These are phyloP conservation scores for Sciaenops ocellatus DNA, from an alignment of 2,797 vertebrate species.

Conservation along the genomic window DNA sequence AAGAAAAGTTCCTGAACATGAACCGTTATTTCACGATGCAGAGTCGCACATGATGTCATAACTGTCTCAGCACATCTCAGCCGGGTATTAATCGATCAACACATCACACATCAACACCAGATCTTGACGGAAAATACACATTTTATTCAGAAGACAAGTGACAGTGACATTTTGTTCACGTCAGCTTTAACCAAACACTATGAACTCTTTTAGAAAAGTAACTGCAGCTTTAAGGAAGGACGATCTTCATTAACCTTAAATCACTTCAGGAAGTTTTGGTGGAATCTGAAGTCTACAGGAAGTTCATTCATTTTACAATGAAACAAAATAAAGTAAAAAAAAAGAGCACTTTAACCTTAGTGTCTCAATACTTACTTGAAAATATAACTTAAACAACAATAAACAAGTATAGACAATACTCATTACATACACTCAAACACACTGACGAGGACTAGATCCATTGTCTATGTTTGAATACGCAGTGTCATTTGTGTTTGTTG, in stretches of 20 bases:
- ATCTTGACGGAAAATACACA: conserved; percentile 16
- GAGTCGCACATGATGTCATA: too few species aligned
- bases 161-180: neutral
- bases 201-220: neutral
- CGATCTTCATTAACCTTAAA: neutral
- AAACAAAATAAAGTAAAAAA: neutral
- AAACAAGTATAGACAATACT: neutral
- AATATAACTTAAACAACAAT: conserved; percentile 33
- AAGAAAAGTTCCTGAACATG: too few species aligned
- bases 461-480: too few species aligned
- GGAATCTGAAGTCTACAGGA: neutral
- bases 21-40: too few species aligned
- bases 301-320: neutral
- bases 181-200: neutral
- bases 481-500: neutral
- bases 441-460: neutral
- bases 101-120: neutral
- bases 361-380: neutral
- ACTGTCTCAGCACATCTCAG: too few species aligned
- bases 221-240: neutral
- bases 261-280: neutral
- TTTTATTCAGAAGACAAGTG: conserved; percentile 46
- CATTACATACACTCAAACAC: neutral
- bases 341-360: neutral
- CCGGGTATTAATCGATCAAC: too few species aligned